These are phyloP conservation scores for Heliothis virescens DNA, from an alignment of 1,140 invertebrate genomes.

Conservation along the genomic window DNA sequence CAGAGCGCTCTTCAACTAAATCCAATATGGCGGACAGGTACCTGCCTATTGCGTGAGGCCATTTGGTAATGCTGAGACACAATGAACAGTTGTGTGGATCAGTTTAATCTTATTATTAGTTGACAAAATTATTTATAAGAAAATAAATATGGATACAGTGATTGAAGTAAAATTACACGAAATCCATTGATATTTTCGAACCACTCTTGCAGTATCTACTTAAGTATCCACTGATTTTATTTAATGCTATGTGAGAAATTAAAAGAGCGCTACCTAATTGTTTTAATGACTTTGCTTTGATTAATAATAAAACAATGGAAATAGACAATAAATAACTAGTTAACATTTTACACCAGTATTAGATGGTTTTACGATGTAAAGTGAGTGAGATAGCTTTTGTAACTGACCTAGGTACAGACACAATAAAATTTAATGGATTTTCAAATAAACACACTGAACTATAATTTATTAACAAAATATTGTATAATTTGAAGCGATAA, in stretches of 20 bases:
- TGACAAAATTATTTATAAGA: background rate
- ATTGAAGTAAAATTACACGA: background rate
- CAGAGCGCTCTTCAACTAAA: slow-evolving; percentile 59
- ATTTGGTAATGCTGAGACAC: slow-evolving; percentile 74
- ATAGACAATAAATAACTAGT: slow-evolving; percentile 42
- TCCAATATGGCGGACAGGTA: slow-evolving; percentile 73
- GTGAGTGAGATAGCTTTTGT: slow-evolving; percentile 39
- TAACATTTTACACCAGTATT: slow-evolving; percentile 39
- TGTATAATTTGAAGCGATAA: slow-evolving; percentile 61
- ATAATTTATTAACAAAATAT: slow-evolving; percentile 45
- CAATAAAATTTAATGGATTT: slow-evolving; percentile 40
- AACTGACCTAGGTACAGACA: slow-evolving; percentile 44
- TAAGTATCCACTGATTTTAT: too few relatives aligned
- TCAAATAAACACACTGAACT: slow-evolving; percentile 30
- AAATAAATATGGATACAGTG: background rate
- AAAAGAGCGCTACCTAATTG: background rate
- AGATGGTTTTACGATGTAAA: slow-evolving; percentile 29
- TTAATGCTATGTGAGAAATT: too few relatives aligned
- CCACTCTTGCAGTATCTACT: background rate
- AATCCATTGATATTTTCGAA: background rate
- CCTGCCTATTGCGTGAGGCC: slow-evolving; percentile 68
- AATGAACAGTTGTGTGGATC: slow-evolving; percentile 57
- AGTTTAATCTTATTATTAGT: background rate
- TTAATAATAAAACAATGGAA: slow-evolving; percentile 50
- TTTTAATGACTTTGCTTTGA: slow-evolving; percentile 24